phyloP scores from a whole-genome alignment of 1,140 invertebrate genomes.

The Cryptotermes secundus region DNA sequence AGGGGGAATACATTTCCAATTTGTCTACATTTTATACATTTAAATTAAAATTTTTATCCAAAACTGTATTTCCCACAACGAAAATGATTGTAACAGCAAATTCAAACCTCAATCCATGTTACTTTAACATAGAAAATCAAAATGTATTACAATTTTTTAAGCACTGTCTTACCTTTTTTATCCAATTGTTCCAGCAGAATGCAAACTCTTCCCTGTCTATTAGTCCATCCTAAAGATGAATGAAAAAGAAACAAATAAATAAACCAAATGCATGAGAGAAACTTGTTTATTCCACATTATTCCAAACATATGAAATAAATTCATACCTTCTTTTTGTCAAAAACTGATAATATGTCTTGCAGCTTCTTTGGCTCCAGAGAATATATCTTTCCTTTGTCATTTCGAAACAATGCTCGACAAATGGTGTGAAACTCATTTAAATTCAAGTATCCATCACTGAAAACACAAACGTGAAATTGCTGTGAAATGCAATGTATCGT shows the following conservation, averaged over 20 bases:
- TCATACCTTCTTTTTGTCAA: conserved; percentile 66
- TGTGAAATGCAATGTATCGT: too few species aligned
- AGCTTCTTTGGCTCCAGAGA: conserved; percentile 68
- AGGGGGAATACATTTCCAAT: too few species aligned
- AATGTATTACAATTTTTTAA: too few species aligned
- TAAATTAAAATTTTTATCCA: too few species aligned
- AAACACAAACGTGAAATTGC: conserved; percentile 39
- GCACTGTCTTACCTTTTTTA: conserved; percentile 47
- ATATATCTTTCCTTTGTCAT: conserved; percentile 83
- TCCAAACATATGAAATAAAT: too few species aligned
- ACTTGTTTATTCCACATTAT: too few species aligned
- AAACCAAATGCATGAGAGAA: background rate
- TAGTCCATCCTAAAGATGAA: conserved; percentile 63
- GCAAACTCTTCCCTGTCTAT: conserved; percentile 82
- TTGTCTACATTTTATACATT: too few species aligned
- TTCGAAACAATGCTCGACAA: conserved; percentile 81
- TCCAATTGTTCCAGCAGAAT: conserved; percentile 52
- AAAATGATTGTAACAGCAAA: too few species aligned
- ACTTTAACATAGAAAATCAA: too few species aligned
- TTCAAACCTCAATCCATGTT: too few species aligned
- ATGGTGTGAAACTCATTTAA: conserved; percentile 76
- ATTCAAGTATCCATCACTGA: conserved; percentile 75
- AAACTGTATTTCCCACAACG: too few species aligned
- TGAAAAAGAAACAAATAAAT: background rate
- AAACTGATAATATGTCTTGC: conserved; percentile 75